Base-by-base conservation (phyloP, 2,113 vertebrate species). In the Loxodonta africana region DNA sequence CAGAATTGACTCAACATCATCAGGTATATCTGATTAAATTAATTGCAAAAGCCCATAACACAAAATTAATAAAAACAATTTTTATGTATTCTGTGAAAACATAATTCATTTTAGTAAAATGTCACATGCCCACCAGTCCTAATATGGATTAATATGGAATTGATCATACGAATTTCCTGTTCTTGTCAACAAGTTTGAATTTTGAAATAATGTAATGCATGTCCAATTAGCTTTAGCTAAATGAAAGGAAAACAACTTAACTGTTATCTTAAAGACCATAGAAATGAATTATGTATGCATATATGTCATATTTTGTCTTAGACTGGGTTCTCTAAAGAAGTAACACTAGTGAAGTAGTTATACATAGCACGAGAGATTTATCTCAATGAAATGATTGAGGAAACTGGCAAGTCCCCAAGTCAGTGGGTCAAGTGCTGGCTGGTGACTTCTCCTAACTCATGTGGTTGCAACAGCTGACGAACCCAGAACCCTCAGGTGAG, bases 91-190 rank as follows among this genome's bases (percentile, higher is more conserved):
- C 8, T 71, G 0, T 74, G 46, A 81, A 95, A 95, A 92, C 41
- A 95, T 95, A 92, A 90, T 81, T 6, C 9, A 93, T 73, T 94
- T 91, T 60, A 20, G 33, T 74, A 90, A 94, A 88, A 67, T 89
- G 48, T 73, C 93, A 88, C 41, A 82, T 85, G 46, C 78, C 30
- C 57, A 95, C 33, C 30, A 28, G 44, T 91, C 53, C 57, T 94
- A 92, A 96, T 90, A 37, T 46, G 93, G 46, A 93, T 96, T 92
- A 65, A 90, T 92, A 95, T 97, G 71, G 33, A 91, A 96, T 97
- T 65, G 18, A 85, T 95, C 41, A 60, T 81, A 44, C 8, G 74
- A 94, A 96, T 37, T 83, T 46, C 28, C 67, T 94, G 46, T 62
- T 97, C 93, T 91, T 85, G 25, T 96, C 87, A 76, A 93, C 73